phyloP scores from a whole-genome alignment of 2,113 vertebrate species.

The Carassius gibelio region DNA sequence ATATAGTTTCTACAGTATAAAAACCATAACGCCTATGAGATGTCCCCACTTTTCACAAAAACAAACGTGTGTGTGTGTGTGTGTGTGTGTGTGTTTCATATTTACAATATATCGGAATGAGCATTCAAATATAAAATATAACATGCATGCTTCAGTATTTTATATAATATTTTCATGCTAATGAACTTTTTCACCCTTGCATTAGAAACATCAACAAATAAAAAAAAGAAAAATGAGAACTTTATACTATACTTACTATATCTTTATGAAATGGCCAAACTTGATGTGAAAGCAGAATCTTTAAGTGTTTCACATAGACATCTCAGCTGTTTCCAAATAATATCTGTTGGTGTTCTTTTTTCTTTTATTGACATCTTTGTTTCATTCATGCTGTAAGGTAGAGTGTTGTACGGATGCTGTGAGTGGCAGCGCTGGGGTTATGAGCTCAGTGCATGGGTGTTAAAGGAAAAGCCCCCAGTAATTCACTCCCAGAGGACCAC shows the following conservation, averaged over 20 bases:
- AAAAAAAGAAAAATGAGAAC: not conserved
- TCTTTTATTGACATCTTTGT: not conserved
- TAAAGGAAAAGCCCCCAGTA: slow-evolving; percentile 49
- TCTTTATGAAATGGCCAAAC: not conserved
- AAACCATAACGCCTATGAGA: too few species aligned
- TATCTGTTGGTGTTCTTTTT: not conserved
- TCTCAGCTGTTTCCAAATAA: not conserved
- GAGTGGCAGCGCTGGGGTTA: slow-evolving; percentile 23
- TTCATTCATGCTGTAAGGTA: not conserved
- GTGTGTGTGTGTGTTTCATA: too few species aligned
- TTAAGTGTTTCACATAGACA: not conserved
- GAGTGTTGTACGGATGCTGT: not conserved
- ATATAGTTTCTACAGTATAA: too few species aligned
- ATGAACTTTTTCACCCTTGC: too few species aligned
- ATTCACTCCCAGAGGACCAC: slow-evolving; percentile 57
- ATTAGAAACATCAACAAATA: too few species aligned
- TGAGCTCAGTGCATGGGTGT: slow-evolving; percentile 10
- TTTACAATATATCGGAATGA: too few species aligned
- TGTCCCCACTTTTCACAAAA: too few species aligned
- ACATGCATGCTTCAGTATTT: too few species aligned
- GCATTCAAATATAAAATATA: too few species aligned
- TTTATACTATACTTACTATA: not conserved
- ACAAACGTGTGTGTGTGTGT: too few species aligned
- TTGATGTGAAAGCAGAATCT: not conserved
- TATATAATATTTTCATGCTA: not conserved